A percentile compares a stretch with the other conserved stretches of the same genome.
These are phyloP conservation scores for Diplosoma virens DNA, from an alignment of 23 tunicate species.

Conservation along the genomic window DNA sequence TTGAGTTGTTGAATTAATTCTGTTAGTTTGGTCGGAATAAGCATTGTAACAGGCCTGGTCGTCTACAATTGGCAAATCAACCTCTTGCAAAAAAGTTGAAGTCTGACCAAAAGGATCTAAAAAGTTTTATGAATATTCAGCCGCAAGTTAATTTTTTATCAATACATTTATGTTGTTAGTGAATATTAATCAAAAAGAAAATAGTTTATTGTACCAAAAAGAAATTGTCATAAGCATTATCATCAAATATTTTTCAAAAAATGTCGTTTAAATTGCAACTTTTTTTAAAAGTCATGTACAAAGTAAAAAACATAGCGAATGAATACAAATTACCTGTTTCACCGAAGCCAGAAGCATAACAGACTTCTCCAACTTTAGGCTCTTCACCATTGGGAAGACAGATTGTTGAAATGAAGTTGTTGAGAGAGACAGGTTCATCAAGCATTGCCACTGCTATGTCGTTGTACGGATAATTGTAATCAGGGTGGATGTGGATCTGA, in stretches of 20 bases:
- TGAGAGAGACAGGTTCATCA: not conserved
- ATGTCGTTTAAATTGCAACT: no score
- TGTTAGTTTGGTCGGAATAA: not conserved
- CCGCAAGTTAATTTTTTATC: no score
- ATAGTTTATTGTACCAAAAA: no score
- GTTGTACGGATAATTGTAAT: conserved; percentile 17
- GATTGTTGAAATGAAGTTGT: conserved; percentile 3
- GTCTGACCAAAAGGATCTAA: not conserved
- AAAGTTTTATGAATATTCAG: no score
- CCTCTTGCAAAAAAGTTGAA: conserved; percentile 23
- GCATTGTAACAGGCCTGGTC: conserved; percentile 20
- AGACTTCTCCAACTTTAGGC: conserved; percentile 34
- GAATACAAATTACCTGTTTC: conserved; percentile 47
- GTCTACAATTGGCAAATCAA: conserved; percentile 59
- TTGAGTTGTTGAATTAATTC: conserved; percentile 16
- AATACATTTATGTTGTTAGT: no score
- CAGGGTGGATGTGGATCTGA: conserved; percentile 28
- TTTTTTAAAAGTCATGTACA: no score
- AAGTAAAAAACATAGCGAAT: no score
- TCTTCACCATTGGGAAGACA: conserved; percentile 54
- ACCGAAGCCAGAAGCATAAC: conserved; percentile 67
- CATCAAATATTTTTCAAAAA: no score
- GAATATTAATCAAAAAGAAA: no score
- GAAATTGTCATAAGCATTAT: no score
- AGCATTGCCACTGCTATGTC: conserved; percentile 42